phyloP scores from a whole-genome alignment of 2,888 invertebrate species.

The Campoplex capitator region DNA sequence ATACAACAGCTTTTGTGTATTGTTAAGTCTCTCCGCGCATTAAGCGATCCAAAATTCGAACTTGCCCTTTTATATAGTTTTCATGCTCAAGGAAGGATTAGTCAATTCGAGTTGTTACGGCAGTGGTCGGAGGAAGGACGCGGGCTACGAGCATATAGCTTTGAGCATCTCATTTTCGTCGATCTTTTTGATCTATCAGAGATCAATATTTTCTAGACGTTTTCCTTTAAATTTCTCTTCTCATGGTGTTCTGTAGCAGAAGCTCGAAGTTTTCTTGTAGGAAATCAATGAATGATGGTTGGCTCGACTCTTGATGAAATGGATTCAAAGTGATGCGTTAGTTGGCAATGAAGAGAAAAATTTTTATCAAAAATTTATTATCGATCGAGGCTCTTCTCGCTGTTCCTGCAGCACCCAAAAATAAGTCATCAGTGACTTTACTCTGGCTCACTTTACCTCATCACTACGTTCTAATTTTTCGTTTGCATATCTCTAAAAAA shows the following conservation, averaged over 20 bases:
- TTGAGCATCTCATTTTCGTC: conserved; percentile 44
- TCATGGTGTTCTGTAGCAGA: background rate
- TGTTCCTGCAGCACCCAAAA: background rate
- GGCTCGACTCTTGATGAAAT: background rate
- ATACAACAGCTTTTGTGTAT: conserved; percentile 83
- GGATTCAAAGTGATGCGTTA: background rate
- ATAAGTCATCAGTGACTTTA: conserved; percentile 18
- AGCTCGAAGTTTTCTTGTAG: background rate
- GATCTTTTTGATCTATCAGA: conserved; percentile 39
- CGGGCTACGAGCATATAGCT: conserved; percentile 6
- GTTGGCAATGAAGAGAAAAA: background rate
- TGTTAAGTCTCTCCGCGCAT: conserved; percentile 83
- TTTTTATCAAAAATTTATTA: background rate
- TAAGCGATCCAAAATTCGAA: conserved; percentile 83
- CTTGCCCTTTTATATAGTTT: conserved; percentile 76
- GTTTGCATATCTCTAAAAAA: conserved; percentile 81
- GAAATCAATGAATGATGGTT: background rate
- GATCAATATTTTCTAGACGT: background rate
- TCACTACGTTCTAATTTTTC: conserved; percentile 80
- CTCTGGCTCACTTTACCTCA: conserved; percentile 34
- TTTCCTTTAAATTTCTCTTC: background rate
- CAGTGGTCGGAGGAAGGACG: background rate
- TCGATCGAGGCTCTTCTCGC: conserved; percentile 11
- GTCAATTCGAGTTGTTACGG: conserved; percentile 61
- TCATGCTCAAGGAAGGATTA: conserved; percentile 50